Evolutionary conservation across 1,140 invertebrate species (phyloP).

Genomic region (Drosophila fuyamai): DNA sequence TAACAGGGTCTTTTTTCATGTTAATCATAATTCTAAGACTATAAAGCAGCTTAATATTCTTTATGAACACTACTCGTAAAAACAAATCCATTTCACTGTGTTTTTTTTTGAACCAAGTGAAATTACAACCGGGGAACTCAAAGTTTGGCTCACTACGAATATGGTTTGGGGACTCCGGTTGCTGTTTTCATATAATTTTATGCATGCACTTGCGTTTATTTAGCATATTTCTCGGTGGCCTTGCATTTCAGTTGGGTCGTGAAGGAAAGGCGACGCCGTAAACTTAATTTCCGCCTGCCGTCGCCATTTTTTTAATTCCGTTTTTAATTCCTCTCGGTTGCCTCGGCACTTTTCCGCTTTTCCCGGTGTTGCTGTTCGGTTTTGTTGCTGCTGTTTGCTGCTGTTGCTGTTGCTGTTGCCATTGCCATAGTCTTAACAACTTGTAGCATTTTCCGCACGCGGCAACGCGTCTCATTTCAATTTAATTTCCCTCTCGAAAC

Average conservation of each 20-base stretch:
- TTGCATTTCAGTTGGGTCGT: slow-evolving; percentile 48
- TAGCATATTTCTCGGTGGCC: slow-evolving; percentile 74
- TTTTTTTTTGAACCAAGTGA: slow-evolving; percentile 1
- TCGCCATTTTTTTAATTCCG: slow-evolving; percentile 26
- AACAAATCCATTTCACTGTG: background rate
- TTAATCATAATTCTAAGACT: background rate
- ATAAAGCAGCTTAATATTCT: slow-evolving; percentile 3
- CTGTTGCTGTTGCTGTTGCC: slow-evolving; percentile 6
- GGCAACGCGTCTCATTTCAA: slow-evolving; percentile 65
- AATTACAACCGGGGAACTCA: background rate
- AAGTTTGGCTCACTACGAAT: slow-evolving; percentile 14
- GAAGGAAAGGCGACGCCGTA: slow-evolving; percentile 53
- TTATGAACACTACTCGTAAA: background rate
- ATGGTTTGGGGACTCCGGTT: background rate
- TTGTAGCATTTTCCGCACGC: slow-evolving; percentile 68
- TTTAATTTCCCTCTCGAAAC: slow-evolving; percentile 76
- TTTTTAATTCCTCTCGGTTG: slow-evolving; percentile 69
- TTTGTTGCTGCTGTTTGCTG: slow-evolving; percentile 33
- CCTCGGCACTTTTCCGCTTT: slow-evolving; percentile 34
- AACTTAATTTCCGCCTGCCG: slow-evolving; percentile 77
- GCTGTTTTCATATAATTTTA: slow-evolving; percentile 35
- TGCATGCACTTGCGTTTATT: slow-evolving; percentile 69
- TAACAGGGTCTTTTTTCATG: slow-evolving; percentile 1
- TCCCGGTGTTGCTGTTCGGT: slow-evolving; percentile 2
- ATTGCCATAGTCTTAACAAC: slow-evolving; percentile 54